These are phyloP conservation scores for Rhyacichthys aspro DNA, from an alignment of 2,797 vertebrate genomes.

Conservation along the genomic window DNA sequence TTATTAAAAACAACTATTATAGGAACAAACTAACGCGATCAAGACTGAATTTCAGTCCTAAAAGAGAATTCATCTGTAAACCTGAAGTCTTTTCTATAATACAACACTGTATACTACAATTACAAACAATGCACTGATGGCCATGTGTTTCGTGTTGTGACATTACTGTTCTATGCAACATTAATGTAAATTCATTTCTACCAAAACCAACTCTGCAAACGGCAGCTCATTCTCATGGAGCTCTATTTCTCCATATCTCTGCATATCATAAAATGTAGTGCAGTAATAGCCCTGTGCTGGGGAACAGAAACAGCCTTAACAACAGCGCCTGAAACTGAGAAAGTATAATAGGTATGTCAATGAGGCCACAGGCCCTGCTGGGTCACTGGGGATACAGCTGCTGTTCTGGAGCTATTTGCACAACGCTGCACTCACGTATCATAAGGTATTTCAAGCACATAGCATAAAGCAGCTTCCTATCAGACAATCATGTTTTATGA, in stretches of 20 bases:
- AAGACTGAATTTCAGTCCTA: no score
- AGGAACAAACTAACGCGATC: no score
- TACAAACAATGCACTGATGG: background rate
- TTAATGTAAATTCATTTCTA: background rate
- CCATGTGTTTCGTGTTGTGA: no score
- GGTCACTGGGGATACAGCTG: conserved; percentile 45
- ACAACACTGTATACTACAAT: no score
- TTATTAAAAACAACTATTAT: no score
- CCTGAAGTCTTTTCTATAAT: no score
- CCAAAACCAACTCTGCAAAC: background rate
- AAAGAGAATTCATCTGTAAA: no score
- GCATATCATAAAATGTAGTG: conserved; percentile 16
- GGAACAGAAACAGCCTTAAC: conserved; percentile 27
- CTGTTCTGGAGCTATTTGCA: conserved; percentile 40
- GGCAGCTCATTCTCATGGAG: conserved; percentile 10
- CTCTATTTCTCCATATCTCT: conserved; percentile 34
- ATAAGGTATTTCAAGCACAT: conserved; percentile 28
- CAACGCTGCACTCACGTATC: conserved; percentile 31
- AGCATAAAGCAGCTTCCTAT: conserved; percentile 17
- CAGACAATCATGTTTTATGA: conserved; percentile 35
- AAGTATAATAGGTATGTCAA: conserved; percentile 52
- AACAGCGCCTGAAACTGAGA: conserved; percentile 26
- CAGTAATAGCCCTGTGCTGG: conserved; percentile 9
- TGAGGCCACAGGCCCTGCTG: conserved; percentile 29
- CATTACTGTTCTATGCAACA: background rate